phyloP scores from a whole-genome alignment of 1,140 invertebrate genomes.

The Drosophila elegans region DNA sequence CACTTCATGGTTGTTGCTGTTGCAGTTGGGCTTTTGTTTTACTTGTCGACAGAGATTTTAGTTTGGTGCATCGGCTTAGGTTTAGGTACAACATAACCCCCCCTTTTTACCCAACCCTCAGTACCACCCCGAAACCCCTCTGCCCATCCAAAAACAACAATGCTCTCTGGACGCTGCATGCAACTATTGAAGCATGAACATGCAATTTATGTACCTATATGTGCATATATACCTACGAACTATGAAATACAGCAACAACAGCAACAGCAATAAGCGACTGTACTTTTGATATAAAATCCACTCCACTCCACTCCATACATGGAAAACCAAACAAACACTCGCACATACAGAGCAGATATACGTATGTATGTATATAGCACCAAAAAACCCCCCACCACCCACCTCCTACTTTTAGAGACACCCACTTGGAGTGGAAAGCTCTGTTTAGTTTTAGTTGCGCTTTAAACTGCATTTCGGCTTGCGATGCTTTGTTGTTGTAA shows the following conservation, averaged over 20 bases:
- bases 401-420: conserved; percentile 27
- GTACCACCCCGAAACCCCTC: neutral
- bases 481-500: conserved; percentile 63
- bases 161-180: conserved; percentile 63
- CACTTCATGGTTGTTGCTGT: conserved; percentile 13
- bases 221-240: conserved; percentile 45
- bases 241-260: conserved; percentile 75
- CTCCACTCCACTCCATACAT: conserved; percentile 59
- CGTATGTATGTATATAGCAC: conserved; percentile 35
- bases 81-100: conserved; percentile 34
- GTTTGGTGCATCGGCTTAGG: conserved; percentile 68
- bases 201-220: conserved; percentile 73
- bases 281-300: conserved; percentile 80
- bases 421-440: conserved; percentile 60
- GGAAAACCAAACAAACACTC: conserved; percentile 57
- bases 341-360: conserved; percentile 8
- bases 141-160: conserved; percentile 25
- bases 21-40: conserved; percentile 58
- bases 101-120: neutral
- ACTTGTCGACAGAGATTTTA: conserved; percentile 70
- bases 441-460: conserved; percentile 81
- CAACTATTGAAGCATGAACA: conserved; percentile 82
- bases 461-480: conserved; percentile 79
- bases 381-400: conserved; percentile 13
- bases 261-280: conserved; percentile 58